Evolutionary conservation across 2,113 vertebrate species (phyloP).

Genomic region (Pyxicephalus adspersus): DNA sequence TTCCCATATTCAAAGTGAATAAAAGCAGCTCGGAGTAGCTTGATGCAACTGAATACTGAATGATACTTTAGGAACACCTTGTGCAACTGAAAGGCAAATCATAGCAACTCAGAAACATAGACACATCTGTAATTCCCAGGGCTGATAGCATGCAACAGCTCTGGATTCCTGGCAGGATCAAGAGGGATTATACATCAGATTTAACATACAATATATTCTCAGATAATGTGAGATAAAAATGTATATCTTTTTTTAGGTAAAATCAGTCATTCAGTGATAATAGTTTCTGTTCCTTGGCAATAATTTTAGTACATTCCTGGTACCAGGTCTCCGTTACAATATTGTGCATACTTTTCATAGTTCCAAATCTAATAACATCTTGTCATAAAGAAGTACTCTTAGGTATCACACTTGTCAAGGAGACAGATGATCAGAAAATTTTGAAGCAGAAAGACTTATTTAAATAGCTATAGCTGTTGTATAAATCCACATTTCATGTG

Average conservation of each 20-base stretch:
- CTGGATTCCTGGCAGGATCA: too few species aligned
- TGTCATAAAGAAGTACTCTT: not conserved
- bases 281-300: constrained; percentile 12
- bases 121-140: too few species aligned
- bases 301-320: not conserved
- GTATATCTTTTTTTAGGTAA: not conserved
- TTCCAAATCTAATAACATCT: constrained; percentile 23
- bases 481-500: too few species aligned
- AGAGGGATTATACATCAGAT: not conserved
- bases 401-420: constrained; percentile 6
- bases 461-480: too few species aligned
- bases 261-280: not conserved
- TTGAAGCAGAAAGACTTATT: not conserved
- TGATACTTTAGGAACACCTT: too few species aligned
- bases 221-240: too few species aligned
- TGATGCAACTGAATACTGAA: too few species aligned
- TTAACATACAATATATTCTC: not conserved
- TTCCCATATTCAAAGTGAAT: too few species aligned
- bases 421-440: not conserved
- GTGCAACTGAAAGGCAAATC: too few species aligned
- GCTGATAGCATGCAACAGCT: too few species aligned
- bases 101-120: too few species aligned
- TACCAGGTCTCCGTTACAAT: not conserved
- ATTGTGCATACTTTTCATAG: constrained; percentile 33
- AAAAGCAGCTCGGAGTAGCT: too few species aligned